Conservation (phyloP, 92 coral and sea anemone species). For the Parazoanthus swiftii region DNA sequence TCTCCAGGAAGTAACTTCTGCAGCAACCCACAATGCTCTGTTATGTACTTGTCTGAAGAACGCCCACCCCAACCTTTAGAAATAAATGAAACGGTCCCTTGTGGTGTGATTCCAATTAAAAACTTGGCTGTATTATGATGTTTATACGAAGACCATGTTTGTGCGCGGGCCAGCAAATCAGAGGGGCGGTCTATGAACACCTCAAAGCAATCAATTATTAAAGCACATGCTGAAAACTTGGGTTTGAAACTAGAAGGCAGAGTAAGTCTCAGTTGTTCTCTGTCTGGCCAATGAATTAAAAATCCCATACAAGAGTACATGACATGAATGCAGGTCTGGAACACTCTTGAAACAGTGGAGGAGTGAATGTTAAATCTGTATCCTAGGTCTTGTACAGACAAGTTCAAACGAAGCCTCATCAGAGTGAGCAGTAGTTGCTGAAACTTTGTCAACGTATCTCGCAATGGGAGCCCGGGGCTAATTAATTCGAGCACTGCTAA, state of each 20-base stretch:
- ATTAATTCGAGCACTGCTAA: conserved; percentile 46
- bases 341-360: too few relatives aligned
- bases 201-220: conserved; percentile 73
- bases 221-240: conserved; percentile 35
- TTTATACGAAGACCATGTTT: conserved; percentile 53
- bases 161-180: conserved; percentile 54
- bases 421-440: conserved; percentile 44
- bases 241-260: conserved; percentile 51
- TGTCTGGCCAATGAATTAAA: not conserved
- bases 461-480: conserved; percentile 43
- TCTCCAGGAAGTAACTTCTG: conserved; percentile 15
- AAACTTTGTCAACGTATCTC: conserved; percentile 34
- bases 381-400: too few relatives aligned
- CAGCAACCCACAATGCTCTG: conserved; percentile 44
- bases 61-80: conserved; percentile 62
- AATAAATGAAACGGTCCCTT: conserved; percentile 56
- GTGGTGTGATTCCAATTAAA: conserved; percentile 55
- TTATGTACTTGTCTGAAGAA: conserved; percentile 53
- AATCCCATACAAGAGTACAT: too few relatives aligned
- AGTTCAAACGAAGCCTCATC: conserved; percentile 41
- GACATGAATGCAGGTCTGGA: too few relatives aligned
- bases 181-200: conserved; percentile 64
- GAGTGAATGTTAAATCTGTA: too few relatives aligned
- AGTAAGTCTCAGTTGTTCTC: conserved; percentile 60
- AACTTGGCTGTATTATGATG: not conserved